Evolutionary conservation across 2,113 vertebrate species (phyloP).

Genomic region (Hystrix brachyura): DNA sequence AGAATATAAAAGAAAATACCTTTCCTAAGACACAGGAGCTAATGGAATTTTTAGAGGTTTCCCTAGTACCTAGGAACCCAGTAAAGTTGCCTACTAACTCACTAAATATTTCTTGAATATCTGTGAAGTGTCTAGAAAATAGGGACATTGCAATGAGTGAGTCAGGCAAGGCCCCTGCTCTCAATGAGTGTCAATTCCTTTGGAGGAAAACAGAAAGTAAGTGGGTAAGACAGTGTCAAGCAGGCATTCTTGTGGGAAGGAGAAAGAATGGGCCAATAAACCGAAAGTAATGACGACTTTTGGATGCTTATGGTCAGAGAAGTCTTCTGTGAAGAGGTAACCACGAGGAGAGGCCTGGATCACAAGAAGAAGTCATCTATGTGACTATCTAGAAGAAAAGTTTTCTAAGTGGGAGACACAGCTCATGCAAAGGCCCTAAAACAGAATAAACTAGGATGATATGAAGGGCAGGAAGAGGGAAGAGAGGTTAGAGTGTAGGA

Average conservation of each 20-base stretch:
- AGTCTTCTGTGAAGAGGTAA: neutral
- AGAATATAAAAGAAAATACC: neutral
- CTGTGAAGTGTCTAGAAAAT: neutral
- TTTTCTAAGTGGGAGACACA: neutral
- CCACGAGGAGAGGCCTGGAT: neutral
- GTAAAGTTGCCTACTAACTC: neutral
- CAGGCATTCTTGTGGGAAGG: neutral
- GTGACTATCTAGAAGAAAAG: neutral
- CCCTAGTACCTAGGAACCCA: neutral
- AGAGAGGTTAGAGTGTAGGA: neutral
- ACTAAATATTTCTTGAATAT: slow-evolving; percentile 27
- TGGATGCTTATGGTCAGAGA: neutral
- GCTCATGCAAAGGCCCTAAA: neutral
- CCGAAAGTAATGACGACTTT: neutral
- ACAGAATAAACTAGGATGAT: neutral
- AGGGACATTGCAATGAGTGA: neutral
- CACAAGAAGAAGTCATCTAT: neutral
- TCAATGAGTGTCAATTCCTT: neutral
- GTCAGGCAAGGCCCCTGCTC: neutral
- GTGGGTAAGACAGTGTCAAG: neutral
- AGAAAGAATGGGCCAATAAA: neutral
- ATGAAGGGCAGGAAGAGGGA: neutral
- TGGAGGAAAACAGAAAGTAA: neutral
- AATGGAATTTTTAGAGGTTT: slow-evolving; percentile 40
- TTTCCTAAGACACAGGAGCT: neutral